phyloP scores from a whole-genome alignment of 2,888 invertebrate species.

The Itoplectis maculator region DNA sequence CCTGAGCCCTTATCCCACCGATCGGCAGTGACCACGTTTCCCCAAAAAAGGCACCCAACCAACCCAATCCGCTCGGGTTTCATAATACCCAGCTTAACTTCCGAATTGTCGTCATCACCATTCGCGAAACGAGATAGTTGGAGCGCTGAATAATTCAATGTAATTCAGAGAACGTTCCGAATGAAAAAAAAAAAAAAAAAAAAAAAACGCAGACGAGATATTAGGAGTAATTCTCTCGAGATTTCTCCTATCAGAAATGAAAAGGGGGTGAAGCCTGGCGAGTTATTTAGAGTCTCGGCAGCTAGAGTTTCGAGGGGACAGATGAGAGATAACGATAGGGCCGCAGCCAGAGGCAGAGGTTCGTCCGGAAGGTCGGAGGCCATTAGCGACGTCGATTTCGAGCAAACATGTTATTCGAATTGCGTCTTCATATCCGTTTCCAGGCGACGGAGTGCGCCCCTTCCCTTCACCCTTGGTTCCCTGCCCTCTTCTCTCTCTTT shows the following conservation, averaged over 20 bases:
- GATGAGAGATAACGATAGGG: conserved; percentile 16
- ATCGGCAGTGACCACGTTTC: neutral
- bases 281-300: conserved; percentile 1
- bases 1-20: neutral
- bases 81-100: neutral
- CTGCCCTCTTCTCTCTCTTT: too few relatives aligned
- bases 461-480: neutral
- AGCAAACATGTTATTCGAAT: conserved; percentile 80
- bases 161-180: too few relatives aligned
- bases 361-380: conserved; percentile 68
- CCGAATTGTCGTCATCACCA: neutral
- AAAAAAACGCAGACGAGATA: neutral
- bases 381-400: conserved; percentile 74
- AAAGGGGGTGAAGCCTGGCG: neutral
- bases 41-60: neutral
- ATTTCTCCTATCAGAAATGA: conserved; percentile 6
- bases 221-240: neutral
- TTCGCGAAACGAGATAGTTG: neutral
- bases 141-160: neutral
- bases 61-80: neutral
- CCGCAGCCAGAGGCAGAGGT: neutral
- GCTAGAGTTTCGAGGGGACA: conserved; percentile 20
- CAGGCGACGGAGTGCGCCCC: conserved; percentile 63
- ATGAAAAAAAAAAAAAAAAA: neutral
- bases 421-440: conserved; percentile 79